phyloP scores from a whole-genome alignment of 2,888 invertebrate genomes.

The Eupithecia centaureata region DNA sequence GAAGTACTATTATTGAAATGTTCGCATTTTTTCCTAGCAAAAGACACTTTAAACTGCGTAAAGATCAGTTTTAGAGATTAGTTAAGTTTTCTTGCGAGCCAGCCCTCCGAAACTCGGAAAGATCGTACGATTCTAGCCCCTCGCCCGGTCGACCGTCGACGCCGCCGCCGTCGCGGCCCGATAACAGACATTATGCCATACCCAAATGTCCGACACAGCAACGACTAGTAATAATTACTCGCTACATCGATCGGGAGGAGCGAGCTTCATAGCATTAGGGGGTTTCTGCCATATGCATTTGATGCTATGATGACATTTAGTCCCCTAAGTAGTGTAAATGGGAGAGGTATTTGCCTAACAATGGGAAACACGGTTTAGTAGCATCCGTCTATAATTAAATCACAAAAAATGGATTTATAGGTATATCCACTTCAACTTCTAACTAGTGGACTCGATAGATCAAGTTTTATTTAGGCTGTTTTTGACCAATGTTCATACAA shows the following conservation, averaged over 20 bases:
- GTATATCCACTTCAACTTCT: neutral
- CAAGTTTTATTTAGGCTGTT: neutral
- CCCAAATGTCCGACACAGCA: constrained; percentile 1
- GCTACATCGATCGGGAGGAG: constrained; percentile 6
- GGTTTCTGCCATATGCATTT: neutral
- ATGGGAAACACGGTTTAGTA: neutral
- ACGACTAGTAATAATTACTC: neutral
- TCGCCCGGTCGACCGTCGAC: neutral
- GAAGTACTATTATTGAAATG: no score
- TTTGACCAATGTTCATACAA: no score
- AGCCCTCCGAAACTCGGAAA: neutral
- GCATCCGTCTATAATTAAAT: neutral
- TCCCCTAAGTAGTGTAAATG: neutral
- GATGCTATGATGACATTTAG: neutral
- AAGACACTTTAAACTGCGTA: no score
- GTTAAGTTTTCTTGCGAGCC: neutral
- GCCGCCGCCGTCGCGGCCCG: neutral
- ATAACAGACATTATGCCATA: neutral
- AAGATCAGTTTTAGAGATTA: neutral
- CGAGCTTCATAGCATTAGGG: neutral
- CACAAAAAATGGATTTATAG: neutral
- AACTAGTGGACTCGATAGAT: neutral
- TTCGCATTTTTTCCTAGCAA: no score
- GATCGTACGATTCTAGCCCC: neutral
- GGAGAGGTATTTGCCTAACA: neutral